Conservation (phyloP, 1,140 invertebrate genomes). For the Ephestia elutella region DNA sequence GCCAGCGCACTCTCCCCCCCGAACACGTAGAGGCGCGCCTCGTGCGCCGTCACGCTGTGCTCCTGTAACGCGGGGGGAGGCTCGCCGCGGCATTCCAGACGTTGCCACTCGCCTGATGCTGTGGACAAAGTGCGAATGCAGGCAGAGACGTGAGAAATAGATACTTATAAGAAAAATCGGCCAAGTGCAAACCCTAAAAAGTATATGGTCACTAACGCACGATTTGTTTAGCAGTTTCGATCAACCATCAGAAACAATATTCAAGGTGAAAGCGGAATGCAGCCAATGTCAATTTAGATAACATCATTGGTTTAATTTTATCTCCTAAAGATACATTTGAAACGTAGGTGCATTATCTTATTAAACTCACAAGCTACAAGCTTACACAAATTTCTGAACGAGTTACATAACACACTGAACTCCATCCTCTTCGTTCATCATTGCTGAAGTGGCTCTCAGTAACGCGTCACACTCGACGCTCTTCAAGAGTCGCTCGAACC, state of each 20-base stretch:
- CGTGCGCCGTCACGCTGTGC: conserved; percentile 87
- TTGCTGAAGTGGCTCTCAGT: background rate
- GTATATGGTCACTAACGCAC: too few species aligned
- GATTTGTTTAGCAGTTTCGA: background rate
- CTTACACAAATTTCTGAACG: background rate
- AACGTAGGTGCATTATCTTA: too few species aligned
- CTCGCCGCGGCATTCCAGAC: conserved; percentile 81
- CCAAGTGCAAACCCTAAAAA: too few species aligned
- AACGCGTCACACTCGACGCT: background rate
- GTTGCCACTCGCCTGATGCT: conserved; percentile 82
- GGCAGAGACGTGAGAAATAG: too few species aligned
- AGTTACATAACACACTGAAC: background rate
- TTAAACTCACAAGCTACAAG: too few species aligned
- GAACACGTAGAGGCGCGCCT: conserved; percentile 87
- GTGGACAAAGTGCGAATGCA: conserved; percentile 5
- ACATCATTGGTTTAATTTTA: background rate
- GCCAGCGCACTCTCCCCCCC: conserved; percentile 90
- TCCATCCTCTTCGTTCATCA: background rate
- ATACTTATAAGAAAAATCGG: too few species aligned
- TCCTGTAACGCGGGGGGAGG: conserved; percentile 87
- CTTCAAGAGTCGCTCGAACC: background rate
- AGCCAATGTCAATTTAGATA: too few species aligned
- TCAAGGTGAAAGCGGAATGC: too few species aligned
- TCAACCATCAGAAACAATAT: too few species aligned
- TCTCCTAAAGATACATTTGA: background rate